phyloP scores from a whole-genome alignment of 2,113 vertebrate genomes.

The Polyodon spathula region DNA sequence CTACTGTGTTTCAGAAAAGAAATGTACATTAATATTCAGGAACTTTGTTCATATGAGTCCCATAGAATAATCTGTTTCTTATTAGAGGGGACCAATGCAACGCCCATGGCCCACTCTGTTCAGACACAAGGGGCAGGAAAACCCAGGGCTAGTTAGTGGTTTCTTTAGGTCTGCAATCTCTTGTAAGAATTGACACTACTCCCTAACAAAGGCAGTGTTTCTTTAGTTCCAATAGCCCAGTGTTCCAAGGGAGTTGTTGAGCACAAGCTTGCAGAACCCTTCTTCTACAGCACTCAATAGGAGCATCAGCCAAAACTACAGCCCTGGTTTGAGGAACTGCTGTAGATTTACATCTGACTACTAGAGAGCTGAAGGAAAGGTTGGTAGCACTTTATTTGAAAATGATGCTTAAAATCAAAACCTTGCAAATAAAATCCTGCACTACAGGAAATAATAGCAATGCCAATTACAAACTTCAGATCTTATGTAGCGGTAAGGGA shows the following conservation, averaged over 20 bases:
- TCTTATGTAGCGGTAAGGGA: no score
- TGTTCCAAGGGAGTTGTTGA: conserved; percentile 1
- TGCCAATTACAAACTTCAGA: no score
- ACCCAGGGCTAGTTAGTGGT: conserved; percentile 40
- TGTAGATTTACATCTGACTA: no score
- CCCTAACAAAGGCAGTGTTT: conserved; percentile 5
- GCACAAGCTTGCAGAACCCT: neutral
- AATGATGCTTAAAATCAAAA: no score
- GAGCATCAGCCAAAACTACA: no score
- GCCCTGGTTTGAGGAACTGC: no score
- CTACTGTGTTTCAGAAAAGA: conserved; percentile 25
- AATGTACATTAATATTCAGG: conserved; percentile 29
- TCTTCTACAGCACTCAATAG: conserved; percentile 19
- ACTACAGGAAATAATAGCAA: no score
- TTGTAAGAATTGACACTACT: conserved; percentile 43
- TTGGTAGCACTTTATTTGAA: no score
- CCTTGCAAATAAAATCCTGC: no score
- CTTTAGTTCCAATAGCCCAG: conserved; percentile 6
- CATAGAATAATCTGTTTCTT: conserved; percentile 25
- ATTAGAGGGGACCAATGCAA: conserved; percentile 19
- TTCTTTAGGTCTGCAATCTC: conserved; percentile 30
- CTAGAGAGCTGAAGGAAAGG: no score
- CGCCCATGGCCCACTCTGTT: conserved; percentile 19
- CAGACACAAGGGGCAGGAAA: conserved; percentile 34
- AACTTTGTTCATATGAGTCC: neutral